phyloP scores from a whole-genome alignment of 2,797 vertebrate genomes.

The Etheostoma nigrum region DNA sequence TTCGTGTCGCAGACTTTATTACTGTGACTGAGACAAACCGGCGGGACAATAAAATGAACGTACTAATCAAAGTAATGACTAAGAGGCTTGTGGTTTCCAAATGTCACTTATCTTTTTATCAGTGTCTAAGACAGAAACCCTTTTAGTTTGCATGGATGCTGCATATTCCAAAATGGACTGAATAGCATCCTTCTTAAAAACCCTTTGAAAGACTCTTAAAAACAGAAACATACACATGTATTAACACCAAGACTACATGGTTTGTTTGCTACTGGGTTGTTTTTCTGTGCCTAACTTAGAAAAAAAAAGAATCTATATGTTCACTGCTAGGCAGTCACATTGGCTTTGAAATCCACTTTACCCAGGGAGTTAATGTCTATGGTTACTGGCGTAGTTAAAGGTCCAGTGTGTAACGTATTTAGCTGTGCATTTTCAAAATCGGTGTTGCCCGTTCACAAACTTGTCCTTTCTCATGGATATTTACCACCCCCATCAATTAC shows the following conservation, averaged over 20 bases:
- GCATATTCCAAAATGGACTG: not conserved
- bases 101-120: not conserved
- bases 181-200: not conserved
- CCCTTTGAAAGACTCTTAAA: not conserved
- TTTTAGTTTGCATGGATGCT: not conserved
- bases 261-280: not conserved
- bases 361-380: not conserved
- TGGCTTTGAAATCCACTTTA: not conserved
- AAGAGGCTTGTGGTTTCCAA: not conserved
- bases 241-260: not conserved
- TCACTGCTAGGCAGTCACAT: not conserved
- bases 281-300: not conserved
- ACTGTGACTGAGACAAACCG: not conserved
- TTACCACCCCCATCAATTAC: too few species aligned
- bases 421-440: too few species aligned
- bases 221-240: too few species aligned
- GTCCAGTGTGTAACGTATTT: too few species aligned
- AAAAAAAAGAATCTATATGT: conserved; percentile 5
- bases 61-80: not conserved
- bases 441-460: too few species aligned
- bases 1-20: not conserved
- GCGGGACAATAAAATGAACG: not conserved
- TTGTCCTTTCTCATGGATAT: too few species aligned
- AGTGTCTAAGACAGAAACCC: not conserved
- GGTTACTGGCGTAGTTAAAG: not conserved